Evolutionary conservation across 2,888 invertebrate genomes (phyloP).

Genomic region (Ectemnius continuus): DNA sequence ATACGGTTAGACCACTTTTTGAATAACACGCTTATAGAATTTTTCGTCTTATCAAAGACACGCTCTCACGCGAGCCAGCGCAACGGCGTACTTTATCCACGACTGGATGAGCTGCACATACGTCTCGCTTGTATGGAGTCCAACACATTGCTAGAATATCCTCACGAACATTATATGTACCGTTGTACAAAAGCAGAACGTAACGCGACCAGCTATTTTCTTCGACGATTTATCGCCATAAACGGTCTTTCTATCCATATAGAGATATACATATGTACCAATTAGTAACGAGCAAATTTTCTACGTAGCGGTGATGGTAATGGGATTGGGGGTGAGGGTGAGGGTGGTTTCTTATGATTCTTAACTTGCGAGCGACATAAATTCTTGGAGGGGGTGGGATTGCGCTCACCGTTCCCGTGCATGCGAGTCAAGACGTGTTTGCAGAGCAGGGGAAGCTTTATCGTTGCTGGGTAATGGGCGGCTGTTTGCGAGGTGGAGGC

Average conservation of each 20-base stretch:
- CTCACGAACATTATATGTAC: background rate
- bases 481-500: conserved; percentile 63
- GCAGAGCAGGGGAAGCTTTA: conserved; percentile 58
- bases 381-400: conserved; percentile 23
- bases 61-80: conserved; percentile 30
- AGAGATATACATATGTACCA: conserved; percentile 14
- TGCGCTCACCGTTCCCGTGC: conserved; percentile 20
- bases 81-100: background rate
- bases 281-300: conserved; percentile 38
- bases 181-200: background rate
- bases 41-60: conserved; percentile 27
- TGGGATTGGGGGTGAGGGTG: background rate
- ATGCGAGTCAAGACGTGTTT: conserved; percentile 50
- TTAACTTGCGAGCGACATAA: conserved; percentile 53
- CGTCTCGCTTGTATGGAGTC: background rate
- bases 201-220: background rate
- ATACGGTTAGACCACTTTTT: conserved; percentile 31
- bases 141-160: background rate
- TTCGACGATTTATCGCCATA: background rate
- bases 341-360: conserved; percentile 40
- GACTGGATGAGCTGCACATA: background rate
- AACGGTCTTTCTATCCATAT: background rate
- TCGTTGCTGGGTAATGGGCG: conserved; percentile 62
- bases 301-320: background rate
- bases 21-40: conserved; percentile 42